Evolutionary conservation across 2,113 vertebrate species (phyloP).

Genomic region (Coptodon rendalli): DNA sequence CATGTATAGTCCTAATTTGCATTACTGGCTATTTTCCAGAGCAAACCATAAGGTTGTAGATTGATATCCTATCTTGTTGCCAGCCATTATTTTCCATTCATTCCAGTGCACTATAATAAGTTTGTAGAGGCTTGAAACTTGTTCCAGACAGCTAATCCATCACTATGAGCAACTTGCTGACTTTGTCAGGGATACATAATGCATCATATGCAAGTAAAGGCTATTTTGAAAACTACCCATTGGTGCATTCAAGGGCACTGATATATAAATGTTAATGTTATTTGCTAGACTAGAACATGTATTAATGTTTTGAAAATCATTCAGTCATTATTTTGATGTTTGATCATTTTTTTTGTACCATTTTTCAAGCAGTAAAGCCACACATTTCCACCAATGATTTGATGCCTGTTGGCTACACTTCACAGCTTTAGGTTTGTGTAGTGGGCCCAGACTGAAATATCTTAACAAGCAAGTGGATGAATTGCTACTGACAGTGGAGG

Average conservation of each 20-base stretch:
- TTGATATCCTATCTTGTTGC: conserved; percentile 38
- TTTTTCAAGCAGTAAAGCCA: not conserved
- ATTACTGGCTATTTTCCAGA: conserved; percentile 30
- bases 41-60: conserved; percentile 10
- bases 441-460: not conserved
- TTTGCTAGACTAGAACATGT: not conserved
- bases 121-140: conserved; percentile 23
- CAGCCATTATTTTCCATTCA: conserved; percentile 33
- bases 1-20: not conserved
- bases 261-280: not conserved
- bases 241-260: not conserved
- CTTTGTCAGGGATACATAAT: conserved; percentile 8
- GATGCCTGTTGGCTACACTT: not conserved
- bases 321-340: not conserved
- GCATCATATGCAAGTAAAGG: not conserved
- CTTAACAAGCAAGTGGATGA: not conserved
- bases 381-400: not conserved
- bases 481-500: not conserved
- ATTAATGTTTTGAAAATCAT: not conserved
- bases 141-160: conserved; percentile 35
- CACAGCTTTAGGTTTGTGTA: not conserved
- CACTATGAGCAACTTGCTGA: not conserved
- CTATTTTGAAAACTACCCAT: not conserved
- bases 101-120: conserved; percentile 13
- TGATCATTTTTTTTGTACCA: not conserved